Conservation (phyloP, 2,113 vertebrate species). For the Microcebus murinus region DNA sequence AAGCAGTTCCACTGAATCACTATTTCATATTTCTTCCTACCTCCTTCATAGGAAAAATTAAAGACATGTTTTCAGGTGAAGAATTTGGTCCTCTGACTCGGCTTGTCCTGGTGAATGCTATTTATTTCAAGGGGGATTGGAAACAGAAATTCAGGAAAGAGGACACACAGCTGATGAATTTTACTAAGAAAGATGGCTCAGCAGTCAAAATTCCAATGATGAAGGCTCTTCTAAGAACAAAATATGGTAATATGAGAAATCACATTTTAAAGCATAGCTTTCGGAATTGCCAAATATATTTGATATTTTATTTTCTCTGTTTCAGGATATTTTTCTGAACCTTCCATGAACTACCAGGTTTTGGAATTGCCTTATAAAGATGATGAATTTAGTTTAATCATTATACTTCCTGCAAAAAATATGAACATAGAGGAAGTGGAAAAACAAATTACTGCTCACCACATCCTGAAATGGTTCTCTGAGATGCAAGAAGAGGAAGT, state of each 20-base stretch:
- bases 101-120: conserved; percentile 80
- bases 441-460: conserved; percentile 54
- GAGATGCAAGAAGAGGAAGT: conserved; percentile 69
- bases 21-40: neutral
- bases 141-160: conserved; percentile 79
- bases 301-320: neutral
- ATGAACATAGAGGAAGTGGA: conserved; percentile 59
- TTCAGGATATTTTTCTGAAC: conserved; percentile 76
- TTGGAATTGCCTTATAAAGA: conserved; percentile 77
- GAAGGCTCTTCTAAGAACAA: conserved; percentile 69
- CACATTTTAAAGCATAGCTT: neutral
- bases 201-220: conserved; percentile 68
- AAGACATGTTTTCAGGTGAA: conserved; percentile 74
- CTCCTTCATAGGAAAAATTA: conserved; percentile 75
- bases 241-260: conserved; percentile 49
- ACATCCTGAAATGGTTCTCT: conserved; percentile 65
- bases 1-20: neutral
- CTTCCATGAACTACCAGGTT: conserved; percentile 55
- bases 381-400: conserved; percentile 70
- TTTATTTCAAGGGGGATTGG: conserved; percentile 81
- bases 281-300: neutral
- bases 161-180: conserved; percentile 65
- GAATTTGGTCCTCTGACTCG: conserved; percentile 79
- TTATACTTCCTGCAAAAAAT: conserved; percentile 72
- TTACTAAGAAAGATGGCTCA: conserved; percentile 70